These are phyloP conservation scores for Porphyrio hochstetteri DNA, from an alignment of 2,113 vertebrate species.

Conservation along the genomic window DNA sequence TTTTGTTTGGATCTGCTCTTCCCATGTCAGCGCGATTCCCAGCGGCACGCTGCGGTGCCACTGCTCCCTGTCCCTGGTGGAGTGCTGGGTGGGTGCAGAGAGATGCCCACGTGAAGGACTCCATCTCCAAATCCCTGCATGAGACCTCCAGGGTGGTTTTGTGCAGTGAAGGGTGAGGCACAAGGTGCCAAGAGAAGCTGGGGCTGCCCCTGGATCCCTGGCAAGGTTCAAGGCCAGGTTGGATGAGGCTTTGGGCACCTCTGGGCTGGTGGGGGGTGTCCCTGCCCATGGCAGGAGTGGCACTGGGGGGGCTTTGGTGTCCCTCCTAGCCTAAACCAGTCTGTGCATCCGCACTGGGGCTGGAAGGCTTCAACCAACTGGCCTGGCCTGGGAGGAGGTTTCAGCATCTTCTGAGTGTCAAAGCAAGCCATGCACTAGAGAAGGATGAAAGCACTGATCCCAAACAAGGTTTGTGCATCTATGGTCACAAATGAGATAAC, in stretches of 20 bases:
- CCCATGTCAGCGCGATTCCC: fast-evolving
- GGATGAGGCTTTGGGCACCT: fast-evolving
- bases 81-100: neutral
- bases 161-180: neutral
- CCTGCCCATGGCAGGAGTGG: neutral
- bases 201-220: neutral
- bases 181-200: neutral
- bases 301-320: fast-evolving
- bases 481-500: neutral
- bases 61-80: fast-evolving
- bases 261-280: neutral
- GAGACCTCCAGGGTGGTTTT: neutral
- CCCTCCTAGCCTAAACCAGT: neutral
- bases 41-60: neutral
- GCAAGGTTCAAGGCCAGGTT: fast-evolving
- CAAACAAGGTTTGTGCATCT: neutral
- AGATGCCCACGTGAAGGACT: fast-evolving
- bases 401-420: neutral
- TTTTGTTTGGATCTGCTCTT: neutral
- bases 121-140: neutral
- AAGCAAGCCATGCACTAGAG: neutral
- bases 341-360: neutral
- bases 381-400: neutral
- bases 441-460: neutral
- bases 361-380: neutral